Percentiles rank a stretch among this genome's conserved stretches.
Evolutionary conservation across 2,113 vertebrate genomes (phyloP).

Genomic region (Octodon degus): DNA sequence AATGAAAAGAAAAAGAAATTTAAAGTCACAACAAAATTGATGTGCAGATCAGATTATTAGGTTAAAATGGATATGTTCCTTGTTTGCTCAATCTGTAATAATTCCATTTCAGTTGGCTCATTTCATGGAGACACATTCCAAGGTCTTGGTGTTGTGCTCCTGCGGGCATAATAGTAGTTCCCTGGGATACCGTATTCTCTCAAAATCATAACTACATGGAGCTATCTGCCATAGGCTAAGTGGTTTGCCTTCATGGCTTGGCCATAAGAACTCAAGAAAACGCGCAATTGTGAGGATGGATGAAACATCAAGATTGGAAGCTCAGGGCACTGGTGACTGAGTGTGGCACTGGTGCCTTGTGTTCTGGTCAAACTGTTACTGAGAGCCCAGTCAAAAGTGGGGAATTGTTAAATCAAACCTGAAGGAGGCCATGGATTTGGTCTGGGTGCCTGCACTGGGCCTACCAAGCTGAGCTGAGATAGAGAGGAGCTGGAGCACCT

Average conservation of each 20-base stretch:
- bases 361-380: background rate
- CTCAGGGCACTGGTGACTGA: background rate
- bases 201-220: background rate
- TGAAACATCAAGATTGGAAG: background rate
- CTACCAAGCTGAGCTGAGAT: background rate
- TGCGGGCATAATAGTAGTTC: background rate
- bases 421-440: background rate
- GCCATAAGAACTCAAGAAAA: background rate
- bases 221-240: background rate
- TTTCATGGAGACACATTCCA: background rate
- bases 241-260: background rate
- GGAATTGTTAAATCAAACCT: background rate
- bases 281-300: background rate
- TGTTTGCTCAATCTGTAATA: background rate
- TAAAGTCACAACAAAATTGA: background rate
- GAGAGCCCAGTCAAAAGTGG: background rate
- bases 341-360: no score
- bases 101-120: background rate
- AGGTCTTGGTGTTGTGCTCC: background rate
- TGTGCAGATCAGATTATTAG: background rate
- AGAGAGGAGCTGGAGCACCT: background rate
- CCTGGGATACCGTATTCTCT: background rate
- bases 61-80: background rate
- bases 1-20: no score
- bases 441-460: background rate